phyloP scores from a whole-genome alignment of 2,797 vertebrate species.

The Coregonus suidteri region DNA sequence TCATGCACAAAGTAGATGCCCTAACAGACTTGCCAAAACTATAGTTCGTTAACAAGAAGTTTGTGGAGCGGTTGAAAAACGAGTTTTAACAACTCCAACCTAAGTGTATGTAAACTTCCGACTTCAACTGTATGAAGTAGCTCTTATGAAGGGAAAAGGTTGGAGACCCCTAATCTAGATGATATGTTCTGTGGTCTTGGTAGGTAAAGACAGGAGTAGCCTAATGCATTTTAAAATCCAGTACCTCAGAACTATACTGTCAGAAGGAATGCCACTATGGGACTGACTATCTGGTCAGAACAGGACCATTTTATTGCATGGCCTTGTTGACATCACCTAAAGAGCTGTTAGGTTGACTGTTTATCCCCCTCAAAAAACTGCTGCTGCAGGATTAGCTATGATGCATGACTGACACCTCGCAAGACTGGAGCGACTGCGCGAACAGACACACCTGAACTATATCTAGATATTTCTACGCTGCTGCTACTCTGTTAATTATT shows the following conservation, averaged over 20 bases:
- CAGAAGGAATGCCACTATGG: conserved; percentile 29
- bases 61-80: too few relatives aligned
- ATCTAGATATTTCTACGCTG: too few relatives aligned
- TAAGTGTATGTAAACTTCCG: too few relatives aligned
- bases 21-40: too few relatives aligned
- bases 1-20: too few relatives aligned
- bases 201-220: conserved; percentile 8
- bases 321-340: conserved; percentile 52
- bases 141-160: neutral
- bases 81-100: too few relatives aligned
- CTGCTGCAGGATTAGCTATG: conserved; percentile 50
- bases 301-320: conserved; percentile 60
- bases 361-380: conserved; percentile 59
- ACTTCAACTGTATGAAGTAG: neutral
- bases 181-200: neutral
- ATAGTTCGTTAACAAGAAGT: too few relatives aligned
- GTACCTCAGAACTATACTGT: conserved; percentile 30
- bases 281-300: conserved; percentile 58
- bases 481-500: too few relatives aligned
- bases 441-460: too few relatives aligned
- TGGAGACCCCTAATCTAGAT: too few relatives aligned
- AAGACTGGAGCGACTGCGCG: conserved; percentile 30
- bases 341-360: conserved; percentile 52
- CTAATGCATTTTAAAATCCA: conserved; percentile 36
- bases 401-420: conserved; percentile 50